Percentiles rank a stretch among this genome's conserved stretches.
phyloP scores from a whole-genome alignment of 2,113 vertebrate genomes.

The Dasyprocta punctata region DNA sequence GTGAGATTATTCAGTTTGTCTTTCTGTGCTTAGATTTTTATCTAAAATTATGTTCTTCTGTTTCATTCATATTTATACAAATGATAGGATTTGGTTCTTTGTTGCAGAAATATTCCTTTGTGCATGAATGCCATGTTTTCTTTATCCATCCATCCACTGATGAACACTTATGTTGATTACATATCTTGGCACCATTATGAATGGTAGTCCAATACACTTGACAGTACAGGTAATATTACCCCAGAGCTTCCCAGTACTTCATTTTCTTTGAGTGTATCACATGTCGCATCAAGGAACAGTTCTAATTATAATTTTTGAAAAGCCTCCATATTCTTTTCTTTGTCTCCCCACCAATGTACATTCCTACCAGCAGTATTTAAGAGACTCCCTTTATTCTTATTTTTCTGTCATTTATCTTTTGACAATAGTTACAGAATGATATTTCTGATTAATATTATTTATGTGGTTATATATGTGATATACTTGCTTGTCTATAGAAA shows the following conservation, averaged over 20 bases:
- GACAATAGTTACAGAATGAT: neutral
- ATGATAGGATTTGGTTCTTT: too few relatives aligned
- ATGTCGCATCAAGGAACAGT: neutral
- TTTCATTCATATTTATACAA: neutral
- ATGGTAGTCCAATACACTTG: neutral
- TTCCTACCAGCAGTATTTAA: neutral
- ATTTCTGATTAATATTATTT: neutral
- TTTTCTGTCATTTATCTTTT: neutral
- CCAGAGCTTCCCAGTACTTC: too few relatives aligned
- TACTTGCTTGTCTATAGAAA: neutral
- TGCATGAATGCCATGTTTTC: neutral
- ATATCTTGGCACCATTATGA: neutral
- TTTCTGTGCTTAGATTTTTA: neutral
- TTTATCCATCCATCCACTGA: neutral
- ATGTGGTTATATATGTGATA: neutral
- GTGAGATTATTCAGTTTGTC: neutral
- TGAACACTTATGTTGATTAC: neutral
- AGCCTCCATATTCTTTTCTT: neutral
- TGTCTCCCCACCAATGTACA: fast-evolving
- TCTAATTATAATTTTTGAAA: neutral
- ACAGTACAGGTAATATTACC: neutral
- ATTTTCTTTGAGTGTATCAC: neutral
- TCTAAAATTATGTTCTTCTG: neutral
- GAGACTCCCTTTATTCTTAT: neutral
- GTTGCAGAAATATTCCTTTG: neutral